These are phyloP conservation scores for Odontamblyopus lacepedii DNA, from an alignment of 2,797 vertebrate genomes.

Conservation along the genomic window DNA sequence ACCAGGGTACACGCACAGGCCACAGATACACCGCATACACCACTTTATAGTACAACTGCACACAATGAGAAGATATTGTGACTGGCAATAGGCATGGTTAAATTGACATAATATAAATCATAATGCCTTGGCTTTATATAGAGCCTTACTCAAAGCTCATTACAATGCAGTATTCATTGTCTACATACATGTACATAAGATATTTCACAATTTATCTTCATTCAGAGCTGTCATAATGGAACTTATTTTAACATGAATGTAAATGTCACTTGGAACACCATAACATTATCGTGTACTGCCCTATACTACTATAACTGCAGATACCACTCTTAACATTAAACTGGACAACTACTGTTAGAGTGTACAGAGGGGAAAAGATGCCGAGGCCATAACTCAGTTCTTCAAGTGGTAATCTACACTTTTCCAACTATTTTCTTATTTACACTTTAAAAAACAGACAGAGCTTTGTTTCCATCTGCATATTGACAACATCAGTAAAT, in stretches of 20 bases:
- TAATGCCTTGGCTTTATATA: not conserved
- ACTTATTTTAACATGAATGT: not conserved
- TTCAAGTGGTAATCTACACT: not conserved
- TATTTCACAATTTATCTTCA: not conserved
- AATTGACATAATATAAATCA: not conserved
- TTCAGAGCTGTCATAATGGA: not conserved
- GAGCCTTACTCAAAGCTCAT: not conserved
- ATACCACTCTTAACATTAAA: not conserved
- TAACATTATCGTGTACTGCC: no score
- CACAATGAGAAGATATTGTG: not conserved
- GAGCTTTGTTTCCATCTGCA: constrained; percentile 3
- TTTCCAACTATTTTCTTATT: constrained; percentile 4
- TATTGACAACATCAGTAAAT: constrained; percentile 8
- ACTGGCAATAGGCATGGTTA: not conserved
- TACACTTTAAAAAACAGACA: not conserved
- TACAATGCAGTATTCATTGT: not conserved
- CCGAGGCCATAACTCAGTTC: not conserved
- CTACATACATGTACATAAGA: not conserved
- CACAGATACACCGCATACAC: not conserved
- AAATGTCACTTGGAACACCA: not conserved
- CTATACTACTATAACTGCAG: no score
- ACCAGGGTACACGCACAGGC: not conserved
- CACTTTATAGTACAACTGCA: not conserved
- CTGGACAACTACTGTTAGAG: not conserved
- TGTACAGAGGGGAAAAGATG: not conserved